A percentile compares a stretch with the other conserved stretches of the same genome.
phyloP scores from a whole-genome alignment of 2,113 vertebrate species.

The Malurus alboscapulatus region DNA sequence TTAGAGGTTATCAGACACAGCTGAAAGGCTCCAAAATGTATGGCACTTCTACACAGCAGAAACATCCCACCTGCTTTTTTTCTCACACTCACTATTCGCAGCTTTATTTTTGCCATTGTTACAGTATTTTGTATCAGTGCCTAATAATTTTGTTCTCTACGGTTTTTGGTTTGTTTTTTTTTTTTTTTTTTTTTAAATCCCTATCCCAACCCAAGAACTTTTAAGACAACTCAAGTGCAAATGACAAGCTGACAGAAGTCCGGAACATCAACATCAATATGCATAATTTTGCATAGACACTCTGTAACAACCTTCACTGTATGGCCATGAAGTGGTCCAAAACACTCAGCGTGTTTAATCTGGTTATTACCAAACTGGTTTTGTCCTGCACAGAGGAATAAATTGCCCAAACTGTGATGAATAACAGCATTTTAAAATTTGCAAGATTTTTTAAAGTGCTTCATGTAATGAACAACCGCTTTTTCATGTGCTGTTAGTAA shows the following conservation, averaged over 20 bases:
- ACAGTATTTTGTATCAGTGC: not conserved
- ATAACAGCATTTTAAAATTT: not conserved
- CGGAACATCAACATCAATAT: not conserved
- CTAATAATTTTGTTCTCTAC: not conserved
- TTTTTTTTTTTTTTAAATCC: not conserved
- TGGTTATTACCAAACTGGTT: not conserved
- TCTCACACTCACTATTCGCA: not conserved
- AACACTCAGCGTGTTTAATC: not conserved
- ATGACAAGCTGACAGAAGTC: conserved; percentile 37
- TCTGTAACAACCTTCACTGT: conserved; percentile 37
- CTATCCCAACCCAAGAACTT: conserved; percentile 35
- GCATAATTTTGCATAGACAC: conserved; percentile 37
- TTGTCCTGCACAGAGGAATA: not conserved
- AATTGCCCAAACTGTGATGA: not conserved
- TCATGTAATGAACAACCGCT: not conserved
- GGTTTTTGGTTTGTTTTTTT: not conserved
- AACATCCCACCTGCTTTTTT: not conserved
- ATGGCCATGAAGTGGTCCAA: not conserved
- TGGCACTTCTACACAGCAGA: not conserved
- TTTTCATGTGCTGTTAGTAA: conserved; percentile 15
- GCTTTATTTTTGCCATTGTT: not conserved
- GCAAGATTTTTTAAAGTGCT: not conserved
- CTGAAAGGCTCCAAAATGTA: conserved; percentile 25
- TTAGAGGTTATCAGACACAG: conserved; percentile 43
- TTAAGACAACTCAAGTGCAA: conserved; percentile 39